phyloP scores from a whole-genome alignment of 2,797 vertebrate species.

The Malacoctenus gilli region DNA sequence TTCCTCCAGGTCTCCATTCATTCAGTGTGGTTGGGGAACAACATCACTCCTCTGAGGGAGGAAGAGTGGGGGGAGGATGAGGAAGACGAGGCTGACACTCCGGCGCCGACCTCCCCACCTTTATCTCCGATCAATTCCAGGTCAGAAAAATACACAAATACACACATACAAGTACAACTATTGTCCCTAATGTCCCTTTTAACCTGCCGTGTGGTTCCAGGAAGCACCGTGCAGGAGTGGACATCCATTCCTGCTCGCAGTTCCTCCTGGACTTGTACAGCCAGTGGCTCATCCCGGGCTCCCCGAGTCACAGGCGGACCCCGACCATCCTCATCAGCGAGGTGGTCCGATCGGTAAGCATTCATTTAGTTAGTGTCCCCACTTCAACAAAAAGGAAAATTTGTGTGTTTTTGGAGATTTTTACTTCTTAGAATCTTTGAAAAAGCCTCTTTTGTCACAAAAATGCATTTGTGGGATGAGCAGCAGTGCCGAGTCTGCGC shows the following conservation, averaged over 20 bases:
- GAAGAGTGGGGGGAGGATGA: slow-evolving; percentile 98
- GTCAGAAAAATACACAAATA: slow-evolving; percentile 65
- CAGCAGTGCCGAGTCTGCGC: too few species aligned
- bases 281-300: slow-evolving; percentile 94
- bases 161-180: too few species aligned
- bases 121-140: slow-evolving; percentile 93
- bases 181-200: too few species aligned
- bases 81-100: slow-evolving; percentile 91
- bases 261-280: slow-evolving; percentile 96
- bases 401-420: too few species aligned
- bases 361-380: too few species aligned
- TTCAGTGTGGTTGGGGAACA: slow-evolving; percentile 97
- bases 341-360: slow-evolving; percentile 95
- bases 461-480: too few species aligned
- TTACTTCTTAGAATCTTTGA: too few species aligned
- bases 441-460: too few species aligned
- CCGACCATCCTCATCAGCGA: slow-evolving; percentile 94
- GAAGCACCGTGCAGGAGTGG: slow-evolving; percentile 96
- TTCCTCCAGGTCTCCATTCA: slow-evolving; percentile 93
- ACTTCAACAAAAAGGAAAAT: too few species aligned
- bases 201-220: slow-evolving; percentile 75
- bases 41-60: slow-evolving; percentile 93
- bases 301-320: slow-evolving; percentile 87
- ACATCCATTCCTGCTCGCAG: slow-evolving; percentile 98
- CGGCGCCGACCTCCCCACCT: slow-evolving; percentile 86